Conservation (phyloP, 2,888 invertebrate genomes). For the Malachius bipustulatus region DNA sequence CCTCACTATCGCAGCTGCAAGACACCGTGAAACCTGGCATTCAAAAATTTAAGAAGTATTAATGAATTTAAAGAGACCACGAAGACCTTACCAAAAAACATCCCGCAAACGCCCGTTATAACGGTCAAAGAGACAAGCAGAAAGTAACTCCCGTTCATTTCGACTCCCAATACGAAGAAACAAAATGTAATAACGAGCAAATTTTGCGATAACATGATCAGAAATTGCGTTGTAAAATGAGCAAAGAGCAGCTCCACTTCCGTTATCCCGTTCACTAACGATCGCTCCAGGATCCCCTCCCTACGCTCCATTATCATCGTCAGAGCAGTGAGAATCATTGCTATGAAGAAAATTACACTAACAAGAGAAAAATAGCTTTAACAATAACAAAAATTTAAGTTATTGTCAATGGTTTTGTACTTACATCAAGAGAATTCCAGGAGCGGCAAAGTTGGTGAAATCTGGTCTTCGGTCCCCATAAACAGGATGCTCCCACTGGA, state of each 20-base stretch:
- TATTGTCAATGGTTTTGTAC: too few relatives aligned
- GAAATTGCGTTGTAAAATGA: constrained; percentile 78
- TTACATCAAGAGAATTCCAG: constrained; percentile 81
- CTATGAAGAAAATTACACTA: constrained; percentile 86
- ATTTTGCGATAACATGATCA: constrained; percentile 77
- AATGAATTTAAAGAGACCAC: too few relatives aligned
- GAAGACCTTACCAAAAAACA: constrained; percentile 85
- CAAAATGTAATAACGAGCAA: constrained; percentile 66
- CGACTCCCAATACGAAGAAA: constrained; percentile 65
- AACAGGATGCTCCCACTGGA: constrained; percentile 56
- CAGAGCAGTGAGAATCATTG: constrained; percentile 83
- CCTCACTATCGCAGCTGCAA: constrained; percentile 66
- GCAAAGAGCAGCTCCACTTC: constrained; percentile 77
- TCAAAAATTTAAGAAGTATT: too few relatives aligned
- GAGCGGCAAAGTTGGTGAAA: constrained; percentile 91
- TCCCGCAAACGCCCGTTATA: constrained; percentile 81
- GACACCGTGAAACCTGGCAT: constrained; percentile 68
- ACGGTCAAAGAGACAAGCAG: constrained; percentile 66
- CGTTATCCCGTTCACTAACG: constrained; percentile 72
- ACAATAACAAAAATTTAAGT: too few relatives aligned
- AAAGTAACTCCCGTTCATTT: constrained; percentile 61
- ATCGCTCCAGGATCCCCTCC: constrained; percentile 81
- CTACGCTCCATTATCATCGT: constrained; percentile 81
- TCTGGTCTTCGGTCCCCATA: constrained; percentile 67
- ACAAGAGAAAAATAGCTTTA: too few relatives aligned